A percentile compares a stretch with the other conserved stretches of the same genome.
Evolutionary conservation across 2,113 vertebrate species (phyloP).

Genomic region (Macrotus californicus): DNA sequence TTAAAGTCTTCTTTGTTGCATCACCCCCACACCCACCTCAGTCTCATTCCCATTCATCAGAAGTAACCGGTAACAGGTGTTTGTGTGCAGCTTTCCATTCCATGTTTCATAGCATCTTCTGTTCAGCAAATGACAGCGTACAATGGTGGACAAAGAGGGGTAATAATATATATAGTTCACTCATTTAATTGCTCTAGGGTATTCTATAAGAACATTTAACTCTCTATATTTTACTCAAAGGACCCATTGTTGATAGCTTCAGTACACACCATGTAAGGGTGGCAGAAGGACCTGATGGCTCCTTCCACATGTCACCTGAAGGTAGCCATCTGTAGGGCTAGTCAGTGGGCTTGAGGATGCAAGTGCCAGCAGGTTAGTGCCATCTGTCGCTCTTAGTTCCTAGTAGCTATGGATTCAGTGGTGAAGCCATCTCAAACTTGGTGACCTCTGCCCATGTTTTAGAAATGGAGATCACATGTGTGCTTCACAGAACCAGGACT

Average conservation of each 20-base stretch:
- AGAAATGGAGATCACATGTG: conserved; percentile 13
- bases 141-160: neutral
- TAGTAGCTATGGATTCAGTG: neutral
- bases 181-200: neutral
- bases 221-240: conserved; percentile 19
- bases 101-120: neutral
- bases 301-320: neutral
- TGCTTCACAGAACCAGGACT: neutral
- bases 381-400: conserved; percentile 2
- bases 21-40: neutral
- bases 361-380: neutral
- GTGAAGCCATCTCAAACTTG: neutral
- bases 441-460: neutral
- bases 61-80: neutral
- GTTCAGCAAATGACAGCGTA: neutral
- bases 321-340: neutral
- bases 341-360: neutral
- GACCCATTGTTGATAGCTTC: neutral
- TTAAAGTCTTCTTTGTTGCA: neutral
- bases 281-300: neutral
- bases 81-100: neutral
- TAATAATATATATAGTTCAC: neutral
- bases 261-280: neutral
- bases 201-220: neutral
- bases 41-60: neutral